These are phyloP conservation scores for Cerceris ruficornis DNA, from an alignment of 2,888 invertebrate genomes.

Conservation along the genomic window DNA sequence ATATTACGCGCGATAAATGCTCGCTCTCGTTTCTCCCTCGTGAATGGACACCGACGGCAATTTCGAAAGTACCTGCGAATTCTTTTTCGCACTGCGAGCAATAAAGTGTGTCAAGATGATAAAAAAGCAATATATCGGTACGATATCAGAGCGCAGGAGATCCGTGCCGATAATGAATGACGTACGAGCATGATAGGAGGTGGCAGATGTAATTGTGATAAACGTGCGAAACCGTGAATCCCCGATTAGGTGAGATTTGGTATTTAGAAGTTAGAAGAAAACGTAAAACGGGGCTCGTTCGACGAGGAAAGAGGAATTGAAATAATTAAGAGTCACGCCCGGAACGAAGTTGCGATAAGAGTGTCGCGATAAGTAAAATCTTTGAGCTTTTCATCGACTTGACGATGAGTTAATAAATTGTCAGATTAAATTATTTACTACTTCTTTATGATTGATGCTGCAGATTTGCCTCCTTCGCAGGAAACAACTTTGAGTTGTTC, in stretches of 20 bases:
- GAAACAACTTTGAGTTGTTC: not conserved
- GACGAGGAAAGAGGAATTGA: not conserved
- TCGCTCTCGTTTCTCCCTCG: not conserved
- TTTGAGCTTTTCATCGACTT: not conserved
- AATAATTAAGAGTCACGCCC: not conserved
- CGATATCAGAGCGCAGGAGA: too few relatives aligned
- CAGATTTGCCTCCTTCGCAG: too few relatives aligned
- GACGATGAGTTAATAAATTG: not conserved
- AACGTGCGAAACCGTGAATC: not conserved
- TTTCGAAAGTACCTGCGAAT: too few relatives aligned
- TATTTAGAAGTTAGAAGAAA: not conserved
- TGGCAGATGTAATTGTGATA: not conserved
- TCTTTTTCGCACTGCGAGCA: not conserved
- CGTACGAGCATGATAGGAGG: not conserved
- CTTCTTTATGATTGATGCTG: too few relatives aligned
- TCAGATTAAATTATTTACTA: too few relatives aligned
- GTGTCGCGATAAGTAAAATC: not conserved
- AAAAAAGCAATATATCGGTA: not conserved
- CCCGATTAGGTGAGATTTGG: not conserved
- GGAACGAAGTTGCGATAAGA: not conserved
- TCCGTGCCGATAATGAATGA: too few relatives aligned
- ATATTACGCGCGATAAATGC: not conserved
- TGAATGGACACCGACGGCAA: not conserved
- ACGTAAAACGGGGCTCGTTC: not conserved
- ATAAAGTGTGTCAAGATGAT: not conserved